Percentiles rank a stretch among this genome's conserved stretches.
phyloP scores from a whole-genome alignment of 2,888 invertebrate genomes.

The Acleris cristana region DNA sequence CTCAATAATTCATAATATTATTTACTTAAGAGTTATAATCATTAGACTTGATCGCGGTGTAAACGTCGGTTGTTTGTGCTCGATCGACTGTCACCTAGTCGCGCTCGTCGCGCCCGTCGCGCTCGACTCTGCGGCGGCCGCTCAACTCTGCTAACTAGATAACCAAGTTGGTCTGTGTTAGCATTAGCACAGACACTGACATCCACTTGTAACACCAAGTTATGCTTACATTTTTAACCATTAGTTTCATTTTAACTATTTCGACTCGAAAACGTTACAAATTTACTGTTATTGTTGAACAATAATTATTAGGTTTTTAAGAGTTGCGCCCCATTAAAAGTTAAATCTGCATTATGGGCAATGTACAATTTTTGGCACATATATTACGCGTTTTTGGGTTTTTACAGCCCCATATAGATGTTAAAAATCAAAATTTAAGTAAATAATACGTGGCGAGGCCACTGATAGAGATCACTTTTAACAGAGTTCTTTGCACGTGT shows the following conservation, averaged over 20 bases:
- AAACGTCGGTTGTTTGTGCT: slow-evolving; percentile 9
- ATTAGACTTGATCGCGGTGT: too few relatives aligned
- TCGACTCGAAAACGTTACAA: slow-evolving; percentile 46
- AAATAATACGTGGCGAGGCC: slow-evolving; percentile 54
- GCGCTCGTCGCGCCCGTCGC: too few relatives aligned
- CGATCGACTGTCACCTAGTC: neutral
- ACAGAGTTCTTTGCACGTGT: slow-evolving; percentile 46
- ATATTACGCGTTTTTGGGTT: slow-evolving; percentile 63
- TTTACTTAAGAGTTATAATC: slow-evolving; percentile 19
- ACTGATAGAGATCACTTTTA: slow-evolving; percentile 42
- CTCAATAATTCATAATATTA: slow-evolving; percentile 23
- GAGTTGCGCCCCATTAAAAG: slow-evolving; percentile 67
- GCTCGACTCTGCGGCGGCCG: too few relatives aligned
- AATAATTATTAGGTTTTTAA: slow-evolving; percentile 70
- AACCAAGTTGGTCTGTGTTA: too few relatives aligned
- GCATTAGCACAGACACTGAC: slow-evolving; percentile 1
- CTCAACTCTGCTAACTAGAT: too few relatives aligned
- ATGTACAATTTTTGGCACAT: slow-evolving; percentile 66
- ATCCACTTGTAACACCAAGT: neutral
- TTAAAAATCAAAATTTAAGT: slow-evolving; percentile 43
- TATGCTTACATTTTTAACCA: slow-evolving; percentile 7
- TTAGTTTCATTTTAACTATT: slow-evolving; percentile 21
- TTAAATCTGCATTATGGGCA: slow-evolving; percentile 71
- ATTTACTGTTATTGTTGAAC: slow-evolving; percentile 71
- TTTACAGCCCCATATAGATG: slow-evolving; percentile 66